Evolutionary conservation across 2,113 vertebrate genomes (phyloP), one percentile per base, ranked within the genome.

Genomic region (Dromas ardeola): DNA sequence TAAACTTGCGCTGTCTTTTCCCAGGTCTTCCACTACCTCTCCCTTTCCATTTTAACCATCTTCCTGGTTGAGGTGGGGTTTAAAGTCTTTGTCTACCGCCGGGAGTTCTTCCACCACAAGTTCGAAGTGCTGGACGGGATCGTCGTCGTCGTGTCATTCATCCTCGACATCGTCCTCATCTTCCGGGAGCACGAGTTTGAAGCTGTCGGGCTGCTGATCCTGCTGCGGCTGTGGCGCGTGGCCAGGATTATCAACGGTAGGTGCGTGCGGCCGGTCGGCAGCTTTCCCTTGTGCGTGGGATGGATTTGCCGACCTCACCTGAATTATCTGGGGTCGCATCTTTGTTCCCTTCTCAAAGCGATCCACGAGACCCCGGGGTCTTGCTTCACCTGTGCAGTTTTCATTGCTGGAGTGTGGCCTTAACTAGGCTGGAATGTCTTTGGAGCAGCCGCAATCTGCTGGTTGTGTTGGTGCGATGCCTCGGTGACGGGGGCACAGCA

Each of bases 201-300:
- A 43, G 99, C 98, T 1, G 97, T 99, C 1, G 99, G 99, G 47
- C 97, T 99, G 40, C 97, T 99, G 71, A 99, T 99, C 34, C 98
- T 99, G 81, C 98, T 99, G 71, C 95, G 99, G 62, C 98, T 99
- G 61, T 99, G 99, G 99, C 98, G 99, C 42, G 99, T 99, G 93
- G 99, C 99, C 88, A 98, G 99, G 94, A 99, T 99, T 23, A 98
- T 99, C 89, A 99, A 99, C 0, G 99, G 99, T 99, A 93, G 5
- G 87, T 84, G 47, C 16, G 8, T 7, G 20, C 0, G 1, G 23
- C 56, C 0, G 0, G 16, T 4, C 1, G 3, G 59, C 30, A 27
- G 13, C n/a, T 65, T 12, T 8, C 40, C 43, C 55, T 53, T 15
- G 14, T 11, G 13, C 3, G 0, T 5, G 36, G 26, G 13, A 13